Conservation (phyloP, 37 sponge, comb jelly and placozoan species). For the Hexactinellida sp. region DNA sequence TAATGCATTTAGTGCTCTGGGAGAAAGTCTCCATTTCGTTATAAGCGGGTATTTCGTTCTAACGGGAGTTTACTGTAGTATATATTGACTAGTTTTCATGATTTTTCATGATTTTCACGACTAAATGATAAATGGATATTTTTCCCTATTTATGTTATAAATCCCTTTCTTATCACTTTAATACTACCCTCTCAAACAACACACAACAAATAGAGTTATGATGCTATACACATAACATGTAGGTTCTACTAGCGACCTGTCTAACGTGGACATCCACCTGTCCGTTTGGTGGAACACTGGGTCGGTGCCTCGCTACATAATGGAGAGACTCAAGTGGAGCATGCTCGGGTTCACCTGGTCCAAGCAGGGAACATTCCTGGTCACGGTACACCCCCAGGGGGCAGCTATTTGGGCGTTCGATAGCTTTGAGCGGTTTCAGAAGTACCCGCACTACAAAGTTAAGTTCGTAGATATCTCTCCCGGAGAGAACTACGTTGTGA, state of each 20-base stretch:
- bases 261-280: background rate
- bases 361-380: constrained; percentile 80
- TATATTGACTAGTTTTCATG: too few species aligned
- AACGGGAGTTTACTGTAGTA: too few species aligned
- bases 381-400: constrained; percentile 79
- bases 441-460: constrained; percentile 54
- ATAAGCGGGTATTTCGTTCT: too few species aligned
- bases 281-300: constrained; percentile 19
- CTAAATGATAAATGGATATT: too few species aligned
- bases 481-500: constrained; percentile 63
- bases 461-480: constrained; percentile 87
- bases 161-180: too few species aligned
- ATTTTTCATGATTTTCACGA: too few species aligned
- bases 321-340: constrained; percentile 75
- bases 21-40: too few species aligned
- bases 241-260: constrained; percentile 3
- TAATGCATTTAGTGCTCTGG: too few species aligned
- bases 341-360: constrained; percentile 85
- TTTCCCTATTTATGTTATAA: too few species aligned
- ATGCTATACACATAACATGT: too few species aligned
- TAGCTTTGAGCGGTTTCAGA: constrained; percentile 44
- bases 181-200: too few species aligned
- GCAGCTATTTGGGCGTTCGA: constrained; percentile 83
- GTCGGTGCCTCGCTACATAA: constrained; percentile 22
- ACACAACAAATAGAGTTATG: too few species aligned